These are phyloP conservation scores for Pomatostomus ruficeps DNA, from an alignment of 2,113 vertebrate genomes.

Conservation along the genomic window DNA sequence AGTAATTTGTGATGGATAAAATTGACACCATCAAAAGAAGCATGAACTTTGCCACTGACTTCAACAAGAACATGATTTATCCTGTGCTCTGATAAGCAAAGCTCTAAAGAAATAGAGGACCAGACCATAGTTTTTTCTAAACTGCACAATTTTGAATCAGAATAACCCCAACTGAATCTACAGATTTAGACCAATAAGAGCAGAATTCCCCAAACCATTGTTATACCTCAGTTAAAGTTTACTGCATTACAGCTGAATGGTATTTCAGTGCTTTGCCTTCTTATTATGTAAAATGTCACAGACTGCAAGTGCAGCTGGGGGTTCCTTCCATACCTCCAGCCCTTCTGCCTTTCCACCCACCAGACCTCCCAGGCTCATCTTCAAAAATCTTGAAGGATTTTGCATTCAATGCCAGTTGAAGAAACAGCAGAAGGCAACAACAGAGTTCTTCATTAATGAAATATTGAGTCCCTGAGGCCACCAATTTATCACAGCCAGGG, in stretches of 20 bases:
- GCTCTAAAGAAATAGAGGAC: neutral
- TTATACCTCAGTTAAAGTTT: neutral
- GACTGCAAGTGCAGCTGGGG: neutral
- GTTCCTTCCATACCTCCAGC: neutral
- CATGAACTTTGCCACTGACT: neutral
- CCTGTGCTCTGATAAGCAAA: neutral
- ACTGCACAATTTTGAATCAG: neutral
- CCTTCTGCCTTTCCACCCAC: neutral
- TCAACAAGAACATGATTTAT: neutral
- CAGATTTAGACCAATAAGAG: neutral
- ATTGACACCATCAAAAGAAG: conserved; percentile 10
- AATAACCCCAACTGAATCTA: neutral
- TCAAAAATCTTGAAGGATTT: neutral
- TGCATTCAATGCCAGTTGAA: neutral
- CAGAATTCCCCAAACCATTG: neutral
- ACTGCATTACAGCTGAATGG: neutral
- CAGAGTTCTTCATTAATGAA: neutral
- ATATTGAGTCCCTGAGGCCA: neutral
- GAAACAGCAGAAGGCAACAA: neutral
- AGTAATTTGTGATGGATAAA: neutral
- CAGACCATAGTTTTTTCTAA: neutral
- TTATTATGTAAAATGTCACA: neutral
- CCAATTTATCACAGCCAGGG: neutral
- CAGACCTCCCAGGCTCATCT: neutral
- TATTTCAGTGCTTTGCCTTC: neutral